These are phyloP conservation scores for Rhinolophus sinicus DNA, from an alignment of 2,113 vertebrate species.

Conservation along the genomic window DNA sequence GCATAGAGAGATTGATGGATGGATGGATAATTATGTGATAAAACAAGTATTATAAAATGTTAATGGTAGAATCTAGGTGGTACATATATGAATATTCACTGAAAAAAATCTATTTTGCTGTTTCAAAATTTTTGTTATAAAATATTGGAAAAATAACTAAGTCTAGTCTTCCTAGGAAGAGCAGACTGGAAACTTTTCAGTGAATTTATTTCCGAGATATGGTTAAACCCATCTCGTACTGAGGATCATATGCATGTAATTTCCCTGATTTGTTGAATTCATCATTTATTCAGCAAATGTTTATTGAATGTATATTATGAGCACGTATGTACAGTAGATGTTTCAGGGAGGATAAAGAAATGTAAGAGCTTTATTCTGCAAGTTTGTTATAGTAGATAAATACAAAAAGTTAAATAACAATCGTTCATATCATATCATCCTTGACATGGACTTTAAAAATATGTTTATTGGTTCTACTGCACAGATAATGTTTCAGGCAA, in stretches of 20 bases:
- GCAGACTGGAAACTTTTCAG: background rate
- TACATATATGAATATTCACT: background rate
- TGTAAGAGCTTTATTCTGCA: background rate
- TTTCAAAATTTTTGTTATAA: slow-evolving; percentile 1
- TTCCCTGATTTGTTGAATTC: background rate
- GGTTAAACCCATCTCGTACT: background rate
- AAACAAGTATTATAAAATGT: background rate
- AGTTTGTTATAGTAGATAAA: background rate
- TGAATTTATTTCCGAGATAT: background rate
- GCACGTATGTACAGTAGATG: background rate
- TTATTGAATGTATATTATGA: background rate
- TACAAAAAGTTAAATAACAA: background rate
- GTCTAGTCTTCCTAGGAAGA: background rate
- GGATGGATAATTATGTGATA: background rate
- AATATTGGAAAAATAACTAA: background rate
- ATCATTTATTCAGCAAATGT: background rate
- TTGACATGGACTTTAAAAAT: background rate
- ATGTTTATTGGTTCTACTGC: background rate
- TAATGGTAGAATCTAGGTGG: background rate
- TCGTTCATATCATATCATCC: background rate
- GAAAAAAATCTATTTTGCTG: background rate
- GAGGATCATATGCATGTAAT: background rate
- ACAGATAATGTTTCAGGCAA: background rate
- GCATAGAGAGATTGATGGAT: background rate
- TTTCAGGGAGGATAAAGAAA: background rate